Conservation (phyloP, 2,888 invertebrate species). For the Eremobia ochroleuca region DNA sequence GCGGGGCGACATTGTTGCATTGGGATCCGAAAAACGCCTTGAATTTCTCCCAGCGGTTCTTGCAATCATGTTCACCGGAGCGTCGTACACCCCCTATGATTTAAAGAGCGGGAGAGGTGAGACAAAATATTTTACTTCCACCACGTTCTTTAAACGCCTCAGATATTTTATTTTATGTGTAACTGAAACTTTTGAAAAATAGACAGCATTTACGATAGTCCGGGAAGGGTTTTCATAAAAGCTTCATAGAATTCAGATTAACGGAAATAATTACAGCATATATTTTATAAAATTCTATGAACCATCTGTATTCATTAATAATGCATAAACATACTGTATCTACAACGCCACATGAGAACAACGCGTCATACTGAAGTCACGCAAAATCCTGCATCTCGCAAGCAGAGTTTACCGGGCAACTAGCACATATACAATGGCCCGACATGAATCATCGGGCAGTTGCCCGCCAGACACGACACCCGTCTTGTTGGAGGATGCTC, state of each 20-base stretch:
- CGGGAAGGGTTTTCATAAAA: neutral
- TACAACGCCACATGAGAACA: too few species aligned
- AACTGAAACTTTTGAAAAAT: constrained; percentile 27
- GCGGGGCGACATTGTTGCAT: constrained; percentile 89
- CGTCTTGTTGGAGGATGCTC: neutral
- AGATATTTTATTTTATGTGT: constrained; percentile 55
- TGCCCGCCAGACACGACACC: too few species aligned
- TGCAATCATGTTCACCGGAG: constrained; percentile 87
- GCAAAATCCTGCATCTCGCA: too few species aligned
- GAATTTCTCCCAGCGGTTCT: constrained; percentile 89
- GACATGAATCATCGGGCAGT: too few species aligned
- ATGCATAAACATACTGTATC: neutral
- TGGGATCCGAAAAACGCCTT: constrained; percentile 92
- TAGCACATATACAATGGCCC: too few species aligned
- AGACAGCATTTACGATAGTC: neutral
- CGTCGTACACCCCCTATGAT: constrained; percentile 80
- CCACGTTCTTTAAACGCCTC: constrained; percentile 55
- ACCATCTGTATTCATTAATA: neutral
- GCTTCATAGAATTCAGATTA: neutral
- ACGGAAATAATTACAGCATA: neutral
- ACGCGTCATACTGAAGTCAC: too few species aligned
- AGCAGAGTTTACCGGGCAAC: too few species aligned
- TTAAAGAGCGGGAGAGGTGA: constrained; percentile 79
- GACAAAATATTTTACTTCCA: constrained; percentile 61
- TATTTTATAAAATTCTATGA: neutral